Evolutionary conservation across 92 coral and sea anemone species (phyloP), one percentile per base, ranked within the genome.

Genomic region (Siderastrea radians): DNA sequence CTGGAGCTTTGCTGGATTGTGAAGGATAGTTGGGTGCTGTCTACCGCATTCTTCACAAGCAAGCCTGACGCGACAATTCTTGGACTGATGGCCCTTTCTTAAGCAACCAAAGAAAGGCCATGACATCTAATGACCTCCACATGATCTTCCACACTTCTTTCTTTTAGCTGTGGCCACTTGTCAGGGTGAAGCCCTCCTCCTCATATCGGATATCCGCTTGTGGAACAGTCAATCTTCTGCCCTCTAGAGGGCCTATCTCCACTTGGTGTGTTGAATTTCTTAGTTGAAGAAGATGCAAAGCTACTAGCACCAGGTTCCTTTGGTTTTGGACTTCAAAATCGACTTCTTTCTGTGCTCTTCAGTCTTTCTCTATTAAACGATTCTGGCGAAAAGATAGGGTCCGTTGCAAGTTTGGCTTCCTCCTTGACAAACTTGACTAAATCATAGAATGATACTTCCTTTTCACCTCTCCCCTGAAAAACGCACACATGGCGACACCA

Each of bases 371-470:
- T 61, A 54, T 53, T 72, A 49, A 82, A 52, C 19, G 73, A 69
- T 46, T 88, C 91, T 44, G 74, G 91, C 6, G 86, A 81, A 67
- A 86, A 86, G 58, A 91, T 77, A 45, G 94, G 94, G 43, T 87
- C 91, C 14, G 51, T 81, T 2, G 91, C 94, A 19, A 91, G 65
- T 9, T 91, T 85, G 4, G 91, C 78, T 51, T 90, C 90, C 3
- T 61, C 66, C 58, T 49, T 73, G 12, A 90, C 82, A 70, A 90
- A 90, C 65, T 57, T 51, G 11, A 86, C 93, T 10, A 90, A 79
- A 50, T 79, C 83, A 3, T 59, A 17, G 13, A 78, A 78, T 6
- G 84, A 51, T 7, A 84, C 77, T 13, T 65, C 14, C 5, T 72
- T 45, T 45, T 75, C 85, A n/a, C 50, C 13, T 49, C 51, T 72